These are phyloP conservation scores for Agrochola lota DNA, from an alignment of 2,888 invertebrate species.

Conservation along the genomic window DNA sequence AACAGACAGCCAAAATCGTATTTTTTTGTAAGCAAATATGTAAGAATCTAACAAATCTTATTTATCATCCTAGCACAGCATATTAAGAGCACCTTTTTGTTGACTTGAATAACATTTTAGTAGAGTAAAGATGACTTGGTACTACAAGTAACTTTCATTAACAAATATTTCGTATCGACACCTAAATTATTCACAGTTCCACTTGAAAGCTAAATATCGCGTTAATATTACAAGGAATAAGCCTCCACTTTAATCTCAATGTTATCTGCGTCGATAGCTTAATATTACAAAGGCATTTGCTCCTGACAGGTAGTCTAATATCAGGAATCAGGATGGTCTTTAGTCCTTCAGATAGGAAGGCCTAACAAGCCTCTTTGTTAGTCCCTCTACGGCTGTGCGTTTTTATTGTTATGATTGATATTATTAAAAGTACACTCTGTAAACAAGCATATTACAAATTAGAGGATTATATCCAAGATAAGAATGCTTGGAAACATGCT, in stretches of 20 bases:
- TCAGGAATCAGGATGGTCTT: slow-evolving; percentile 13
- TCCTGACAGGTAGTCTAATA: slow-evolving; percentile 39
- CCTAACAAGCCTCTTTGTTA: slow-evolving; percentile 22
- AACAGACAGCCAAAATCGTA: neutral
- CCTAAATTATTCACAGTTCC: neutral
- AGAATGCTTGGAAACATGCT: too few relatives aligned
- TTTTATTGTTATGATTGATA: too few relatives aligned
- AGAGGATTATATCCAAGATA: too few relatives aligned
- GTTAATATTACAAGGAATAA: slow-evolving; percentile 20
- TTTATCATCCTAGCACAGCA: neutral
- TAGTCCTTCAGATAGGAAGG: slow-evolving; percentile 16
- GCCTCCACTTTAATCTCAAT: slow-evolving; percentile 22
- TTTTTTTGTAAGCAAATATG: neutral
- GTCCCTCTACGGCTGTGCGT: neutral
- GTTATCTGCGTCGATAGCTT: slow-evolving; percentile 37
- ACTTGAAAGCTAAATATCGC: slow-evolving; percentile 19
- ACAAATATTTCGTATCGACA: neutral
- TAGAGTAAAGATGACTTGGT: neutral
- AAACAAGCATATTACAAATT: too few relatives aligned
- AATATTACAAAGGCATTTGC: slow-evolving; percentile 52
- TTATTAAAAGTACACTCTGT: too few relatives aligned
- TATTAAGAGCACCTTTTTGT: neutral
- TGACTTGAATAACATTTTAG: neutral
- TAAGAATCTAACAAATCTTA: neutral
- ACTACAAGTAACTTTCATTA: neutral